Conservation (phyloP, 2,888 invertebrate species). For the Cheilosia urbana region DNA sequence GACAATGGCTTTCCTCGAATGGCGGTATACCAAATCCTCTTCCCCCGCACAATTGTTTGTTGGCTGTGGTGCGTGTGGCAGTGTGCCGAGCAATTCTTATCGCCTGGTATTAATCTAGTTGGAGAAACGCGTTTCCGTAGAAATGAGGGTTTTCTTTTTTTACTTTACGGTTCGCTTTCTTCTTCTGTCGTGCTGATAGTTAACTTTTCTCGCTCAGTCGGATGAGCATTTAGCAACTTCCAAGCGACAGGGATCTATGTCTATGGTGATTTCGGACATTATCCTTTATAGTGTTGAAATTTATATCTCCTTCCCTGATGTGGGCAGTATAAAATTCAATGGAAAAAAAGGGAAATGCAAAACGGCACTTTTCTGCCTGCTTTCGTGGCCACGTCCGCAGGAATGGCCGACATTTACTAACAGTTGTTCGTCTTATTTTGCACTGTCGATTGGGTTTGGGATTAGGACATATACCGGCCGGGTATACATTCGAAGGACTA, state of each 20-base stretch:
- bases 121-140: slow-evolving; percentile 46
- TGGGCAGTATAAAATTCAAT: slow-evolving; percentile 24
- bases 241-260: slow-evolving; percentile 29
- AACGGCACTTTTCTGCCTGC: slow-evolving; percentile 31
- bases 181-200: slow-evolving; percentile 60
- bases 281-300: slow-evolving; percentile 66
- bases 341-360: slow-evolving; percentile 41
- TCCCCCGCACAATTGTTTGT: slow-evolving; percentile 44
- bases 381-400: slow-evolving; percentile 14
- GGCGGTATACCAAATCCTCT: background rate
- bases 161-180: slow-evolving; percentile 14
- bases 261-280: slow-evolving; percentile 56
- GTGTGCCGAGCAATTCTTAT: slow-evolving; percentile 48
- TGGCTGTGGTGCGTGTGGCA: slow-evolving; percentile 49
- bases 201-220: slow-evolving; percentile 30
- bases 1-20: slow-evolving; percentile 55
- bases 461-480: too few species aligned
- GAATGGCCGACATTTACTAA: slow-evolving; percentile 61
- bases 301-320: slow-evolving; percentile 43
- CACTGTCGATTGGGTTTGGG: background rate
- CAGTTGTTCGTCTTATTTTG: slow-evolving; percentile 22
- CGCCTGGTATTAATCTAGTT: slow-evolving; percentile 66
- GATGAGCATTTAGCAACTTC: slow-evolving; percentile 18
- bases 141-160: slow-evolving; percentile 48
- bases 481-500: background rate